phyloP scores from a whole-genome alignment of 1,140 invertebrate genomes.

The Ericerus pela region DNA sequence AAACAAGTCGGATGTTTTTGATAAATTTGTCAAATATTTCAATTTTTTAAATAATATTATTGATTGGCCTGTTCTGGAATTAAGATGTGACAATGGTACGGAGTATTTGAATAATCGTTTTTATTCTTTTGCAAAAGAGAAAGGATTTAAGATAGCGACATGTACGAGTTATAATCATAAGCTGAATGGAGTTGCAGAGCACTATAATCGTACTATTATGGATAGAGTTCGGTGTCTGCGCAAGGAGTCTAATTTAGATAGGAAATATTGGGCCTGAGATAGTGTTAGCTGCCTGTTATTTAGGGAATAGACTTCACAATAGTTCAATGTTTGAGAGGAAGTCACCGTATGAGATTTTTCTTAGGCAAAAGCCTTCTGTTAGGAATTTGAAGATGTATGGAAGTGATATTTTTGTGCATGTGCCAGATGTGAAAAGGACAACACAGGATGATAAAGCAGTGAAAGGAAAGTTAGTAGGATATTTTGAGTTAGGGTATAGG shows the following conservation, averaged over 20 bases:
- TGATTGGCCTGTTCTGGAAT: slow-evolving; percentile 9
- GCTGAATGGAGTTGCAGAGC: slow-evolving; percentile 29
- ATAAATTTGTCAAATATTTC: slow-evolving; percentile 12
- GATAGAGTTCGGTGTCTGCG: slow-evolving; percentile 23
- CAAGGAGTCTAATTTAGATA: slow-evolving; percentile 15
- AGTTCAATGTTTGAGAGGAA: slow-evolving; percentile 13
- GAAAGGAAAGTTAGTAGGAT: slow-evolving; percentile 22
- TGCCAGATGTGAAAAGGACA: slow-evolving; percentile 20
- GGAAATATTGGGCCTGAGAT: not conserved
- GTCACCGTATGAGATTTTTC: slow-evolving; percentile 22
- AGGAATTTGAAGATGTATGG: slow-evolving; percentile 27
- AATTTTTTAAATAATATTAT: slow-evolving; percentile 10
- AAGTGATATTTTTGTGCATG: slow-evolving; percentile 18
- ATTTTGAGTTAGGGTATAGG: slow-evolving; percentile 19
- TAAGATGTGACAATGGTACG: slow-evolving; percentile 21
- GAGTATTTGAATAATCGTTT: slow-evolving; percentile 12
- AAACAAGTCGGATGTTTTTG: slow-evolving; percentile 13
- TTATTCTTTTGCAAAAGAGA: slow-evolving; percentile 21
- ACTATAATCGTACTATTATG: slow-evolving; percentile 23
- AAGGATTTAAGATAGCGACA: slow-evolving; percentile 22
- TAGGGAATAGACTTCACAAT: slow-evolving; percentile 4
- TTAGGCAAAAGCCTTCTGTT: slow-evolving; percentile 18
- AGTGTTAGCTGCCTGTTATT: not conserved
- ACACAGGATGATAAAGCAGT: slow-evolving; percentile 26
- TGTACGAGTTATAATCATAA: slow-evolving; percentile 28